Evolutionary conservation across 2,888 invertebrate species (phyloP), one percentile per base, ranked within the genome.

Genomic region (Athetis lepigone): DNA sequence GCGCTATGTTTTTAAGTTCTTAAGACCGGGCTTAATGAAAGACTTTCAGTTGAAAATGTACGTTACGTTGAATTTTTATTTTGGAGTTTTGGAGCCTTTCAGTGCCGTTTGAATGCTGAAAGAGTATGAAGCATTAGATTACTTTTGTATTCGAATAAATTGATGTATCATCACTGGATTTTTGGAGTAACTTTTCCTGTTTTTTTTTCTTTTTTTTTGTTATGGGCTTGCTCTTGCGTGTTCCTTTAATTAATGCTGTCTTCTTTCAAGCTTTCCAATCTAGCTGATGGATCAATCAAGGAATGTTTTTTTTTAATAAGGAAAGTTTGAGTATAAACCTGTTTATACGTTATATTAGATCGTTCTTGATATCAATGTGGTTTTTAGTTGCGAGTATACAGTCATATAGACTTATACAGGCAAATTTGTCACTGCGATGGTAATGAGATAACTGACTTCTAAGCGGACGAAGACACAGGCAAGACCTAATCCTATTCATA

Each of bases 91-190:
- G 23, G 50, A 58, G 16, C 40, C 54, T 72, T 77, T 71, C 74
- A 77, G 70, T 66, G 70, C 37, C 27, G 64, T 11, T 2, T 77
- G 62, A 79, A 80, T 69, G 70, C 60, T 47, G 63, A 61, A 57
- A 80, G 60, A 69, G 46, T 49, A 78, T 70, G 76, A 75, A 75
- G 71, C 79, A 55, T 70, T 58, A 25, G 57, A 60, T 78, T 60
- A 70, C 25, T 63, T 54, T 63, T 39, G 46, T 75, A 43, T 70
- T 74, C 11, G 16, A 45, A 63, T 74, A 40, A 75, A 49, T 60
- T 64, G 70, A 68, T 47, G 54, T 56, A 68, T 74, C 70, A 56
- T 62, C 49, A 45, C 25, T 59, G n/a, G 39, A 54, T 58, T 36
- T n/a, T 49, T 52, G 8, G 16, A 51, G 16, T 51, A 46, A 25